Conservation (phyloP, 1,140 invertebrate species). For the Teleopsis dalmanni region DNA sequence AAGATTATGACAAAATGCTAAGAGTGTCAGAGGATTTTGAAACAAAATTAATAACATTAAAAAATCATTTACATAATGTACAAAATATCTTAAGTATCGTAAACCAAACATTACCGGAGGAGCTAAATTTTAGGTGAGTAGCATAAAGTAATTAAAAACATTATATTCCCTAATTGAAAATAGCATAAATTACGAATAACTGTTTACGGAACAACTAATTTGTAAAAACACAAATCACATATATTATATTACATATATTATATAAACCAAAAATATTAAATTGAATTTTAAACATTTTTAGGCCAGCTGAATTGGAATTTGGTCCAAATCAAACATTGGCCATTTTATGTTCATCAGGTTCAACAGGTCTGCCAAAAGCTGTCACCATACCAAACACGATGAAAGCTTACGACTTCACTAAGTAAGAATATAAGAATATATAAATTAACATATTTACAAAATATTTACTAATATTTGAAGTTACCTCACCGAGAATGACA, state of each 20-base stretch:
- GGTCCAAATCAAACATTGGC: conserved; percentile 21
- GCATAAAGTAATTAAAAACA: no score
- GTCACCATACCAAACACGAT: conserved; percentile 56
- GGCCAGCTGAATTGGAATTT: conserved; percentile 9
- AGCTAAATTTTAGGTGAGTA: conserved; percentile 28
- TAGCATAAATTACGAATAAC: no score
- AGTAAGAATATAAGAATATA: background rate
- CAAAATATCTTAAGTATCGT: conserved; percentile 28
- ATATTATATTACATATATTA: no score
- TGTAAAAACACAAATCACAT: no score
- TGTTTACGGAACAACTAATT: no score
- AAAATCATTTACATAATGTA: conserved; percentile 25
- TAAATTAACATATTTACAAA: background rate
- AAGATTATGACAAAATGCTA: conserved; percentile 21
- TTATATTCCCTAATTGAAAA: no score
- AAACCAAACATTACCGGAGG: conserved; percentile 23
- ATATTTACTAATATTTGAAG: background rate
- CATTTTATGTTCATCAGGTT: conserved; percentile 55
- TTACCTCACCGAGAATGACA: background rate
- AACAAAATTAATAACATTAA: conserved; percentile 28
- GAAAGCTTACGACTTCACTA: background rate
- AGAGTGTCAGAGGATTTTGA: conserved; percentile 22
- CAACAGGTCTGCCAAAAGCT: conserved; percentile 70
- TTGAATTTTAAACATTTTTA: background rate
- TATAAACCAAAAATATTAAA: no score